These are phyloP conservation scores for Drosophila birchii DNA, from an alignment of 2,888 invertebrate genomes.

Conservation along the genomic window DNA sequence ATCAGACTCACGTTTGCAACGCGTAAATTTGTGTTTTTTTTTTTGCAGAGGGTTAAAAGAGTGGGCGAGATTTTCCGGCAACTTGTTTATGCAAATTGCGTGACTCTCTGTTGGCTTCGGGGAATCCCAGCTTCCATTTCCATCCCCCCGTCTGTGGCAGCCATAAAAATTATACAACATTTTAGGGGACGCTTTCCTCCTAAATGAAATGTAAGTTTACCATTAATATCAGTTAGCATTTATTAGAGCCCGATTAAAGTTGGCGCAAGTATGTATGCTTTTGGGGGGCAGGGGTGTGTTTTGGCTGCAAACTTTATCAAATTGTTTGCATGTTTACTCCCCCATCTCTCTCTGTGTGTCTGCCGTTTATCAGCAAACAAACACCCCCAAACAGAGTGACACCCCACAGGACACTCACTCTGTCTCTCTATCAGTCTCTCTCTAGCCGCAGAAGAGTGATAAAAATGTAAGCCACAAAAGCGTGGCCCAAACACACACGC, in stretches of 20 bases:
- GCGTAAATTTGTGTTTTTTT: slow-evolving; percentile 34
- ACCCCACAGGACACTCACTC: slow-evolving; percentile 34
- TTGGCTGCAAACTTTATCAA: slow-evolving; percentile 65
- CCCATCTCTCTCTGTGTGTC: neutral
- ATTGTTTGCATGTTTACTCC: slow-evolving; percentile 65
- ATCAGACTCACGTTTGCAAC: slow-evolving; percentile 40
- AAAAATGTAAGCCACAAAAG: slow-evolving; percentile 77
- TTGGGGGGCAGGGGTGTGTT: slow-evolving; percentile 7
- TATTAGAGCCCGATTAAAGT: slow-evolving; percentile 54
- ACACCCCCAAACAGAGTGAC: slow-evolving; percentile 41
- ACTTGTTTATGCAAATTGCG: slow-evolving; percentile 54
- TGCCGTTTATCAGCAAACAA: slow-evolving; percentile 65
- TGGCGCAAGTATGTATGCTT: slow-evolving; percentile 19
- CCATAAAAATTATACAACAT: slow-evolving; percentile 39
- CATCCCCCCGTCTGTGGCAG: slow-evolving; percentile 25
- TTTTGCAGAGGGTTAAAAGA: slow-evolving; percentile 9
- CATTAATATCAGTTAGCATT: slow-evolving; percentile 52
- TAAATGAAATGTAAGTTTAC: slow-evolving; percentile 46
- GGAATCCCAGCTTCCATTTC: slow-evolving; percentile 4
- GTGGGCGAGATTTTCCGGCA: slow-evolving; percentile 30
- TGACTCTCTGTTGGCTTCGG: slow-evolving; percentile 21
- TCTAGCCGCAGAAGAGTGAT: slow-evolving; percentile 63
- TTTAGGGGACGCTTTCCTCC: neutral
- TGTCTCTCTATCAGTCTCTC: neutral
- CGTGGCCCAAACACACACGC: slow-evolving; percentile 53